A percentile compares a stretch with the other conserved stretches of the same genome.
phyloP scores from a whole-genome alignment of 1,140 invertebrate species.

The Aphaenogaster ashmeadi region DNA sequence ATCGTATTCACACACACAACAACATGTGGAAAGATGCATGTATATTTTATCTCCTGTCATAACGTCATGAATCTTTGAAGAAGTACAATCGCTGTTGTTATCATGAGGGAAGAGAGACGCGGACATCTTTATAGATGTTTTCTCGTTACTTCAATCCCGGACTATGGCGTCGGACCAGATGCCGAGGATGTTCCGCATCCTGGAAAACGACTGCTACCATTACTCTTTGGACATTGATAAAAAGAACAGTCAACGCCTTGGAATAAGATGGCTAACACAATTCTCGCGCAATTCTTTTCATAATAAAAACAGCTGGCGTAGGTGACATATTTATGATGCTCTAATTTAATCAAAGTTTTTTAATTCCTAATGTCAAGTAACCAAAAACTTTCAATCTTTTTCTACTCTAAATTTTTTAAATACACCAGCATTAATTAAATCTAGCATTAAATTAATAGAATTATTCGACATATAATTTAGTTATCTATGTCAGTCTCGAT shows the following conservation, averaged over 20 bases:
- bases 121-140: slow-evolving; percentile 41
- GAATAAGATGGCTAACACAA: slow-evolving; percentile 3
- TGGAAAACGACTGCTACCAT: slow-evolving; percentile 38
- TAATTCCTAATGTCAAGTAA: not conserved
- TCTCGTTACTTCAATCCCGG: slow-evolving; percentile 46
- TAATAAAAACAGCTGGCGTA: not conserved
- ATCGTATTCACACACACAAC: not conserved
- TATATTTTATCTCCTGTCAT: not conserved
- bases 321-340: not conserved
- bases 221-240: slow-evolving; percentile 55
- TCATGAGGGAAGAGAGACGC: not conserved
- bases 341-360: not conserved
- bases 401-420: not conserved
- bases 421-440: not conserved
- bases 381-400: too few species aligned
- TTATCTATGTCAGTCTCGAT: not conserved
- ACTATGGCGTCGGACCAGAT: slow-evolving; percentile 25
- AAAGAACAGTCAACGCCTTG: slow-evolving; percentile 31
- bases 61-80: not conserved
- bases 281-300: not conserved
- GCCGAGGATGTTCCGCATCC: slow-evolving; percentile 16
- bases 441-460: not conserved
- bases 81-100: slow-evolving; percentile 7
- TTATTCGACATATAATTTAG: not conserved
- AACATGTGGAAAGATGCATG: not conserved